Base-by-base conservation (phyloP, 2,888 invertebrate genomes). In the Melieria picta region DNA sequence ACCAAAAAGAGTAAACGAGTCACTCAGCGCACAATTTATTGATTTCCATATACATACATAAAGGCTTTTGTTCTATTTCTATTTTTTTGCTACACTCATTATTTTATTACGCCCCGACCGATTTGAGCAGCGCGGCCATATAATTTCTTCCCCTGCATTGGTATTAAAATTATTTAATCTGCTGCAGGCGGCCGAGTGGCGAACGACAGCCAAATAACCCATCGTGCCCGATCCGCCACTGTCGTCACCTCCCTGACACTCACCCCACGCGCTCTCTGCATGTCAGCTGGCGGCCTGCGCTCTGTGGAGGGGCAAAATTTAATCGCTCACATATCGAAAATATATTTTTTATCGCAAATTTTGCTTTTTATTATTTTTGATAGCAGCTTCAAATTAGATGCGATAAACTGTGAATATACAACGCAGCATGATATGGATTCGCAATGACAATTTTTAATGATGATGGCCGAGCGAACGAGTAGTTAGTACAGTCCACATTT, bases 161-260 rank as follows among this genome's bases (percentile, higher is more conserved):
- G 76, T 82, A 81, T 81, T 81, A 82, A 81, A 81, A 82, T 81
- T 81, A 80, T 83, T 81, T 82, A 82, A 82, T 81, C 81, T 82
- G 75, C 72, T 62, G 45, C 16, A 65, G 16, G 50, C 66, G 47
- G 46, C 42, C 57, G 48, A 7, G 13, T 47, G 57, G 57, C 5
- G 42, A 16, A 43, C 16, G n/a, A 3, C 11, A 52, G 55, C 52
- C 42, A 63, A 48, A 10, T 10, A 30, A 30, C 30, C 30, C 30
- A 30, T 30, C 30, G 30, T 30, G 30, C 30, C 30, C 30, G 30
- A 30, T 30, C 30, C 30, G 30, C 30, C 30, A 30, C 30, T 30
- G 30, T 30, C 30, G 30, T 30, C 3, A 30, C 1, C 30, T 30
- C 30, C 30, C 30, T 30, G 30, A 2, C 30, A 30, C 30, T 9